Base-by-base conservation (phyloP, 1,140 invertebrate species). In the Tigriopus japonicus region DNA sequence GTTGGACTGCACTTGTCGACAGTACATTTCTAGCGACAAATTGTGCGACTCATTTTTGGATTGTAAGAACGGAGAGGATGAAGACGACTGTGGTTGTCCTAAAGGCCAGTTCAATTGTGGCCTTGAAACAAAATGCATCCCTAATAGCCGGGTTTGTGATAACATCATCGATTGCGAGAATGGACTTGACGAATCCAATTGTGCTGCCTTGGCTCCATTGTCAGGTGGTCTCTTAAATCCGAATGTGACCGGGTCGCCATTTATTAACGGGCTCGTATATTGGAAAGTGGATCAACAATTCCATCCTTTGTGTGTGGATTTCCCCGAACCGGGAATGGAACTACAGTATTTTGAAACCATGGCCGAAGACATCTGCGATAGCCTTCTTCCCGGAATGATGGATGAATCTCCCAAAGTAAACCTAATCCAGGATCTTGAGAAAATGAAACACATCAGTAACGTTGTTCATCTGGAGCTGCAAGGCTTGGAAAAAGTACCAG, bases 171-270 rank as follows among this genome's bases (percentile, higher is more conserved):
- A 88, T 66, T 88, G 85, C 66, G 66, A 73, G 1, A 77, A 77
- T 61, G 81, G 81, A 0, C 80, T 80, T 62, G 85, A 87, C 66
- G 85, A 86, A 69, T 71, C 72, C 6, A 76, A 80, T 51, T 87
- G 85, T 67, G 79, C 79, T 2, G 21, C 52, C 17, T 9, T 88
- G 85, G 68, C 83, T 82, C 6, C 83, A 13, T 21, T 23, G 17
- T n/a, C 17, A 3, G 6, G 12, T 2, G 24, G 35, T 54, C 17
- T n/a, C n/a, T n/a, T 15, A 13, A 14, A 54, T 28, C n/a, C 52
- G 14, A 54, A 28, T 28, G 24, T 54, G 14, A 28, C 21, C 6
- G 45, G 19, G 24, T n/a, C 24, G 19, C 21, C 21, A 21, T 54
- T 28, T 7, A n/a, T 15, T 6, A 6, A 28, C 12, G 35, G 21